A percentile compares a stretch with the other conserved stretches of the same genome.
phyloP scores from a whole-genome alignment of 37 sponge, comb jelly and placozoan species.

The Cladorhizidae sp. region DNA sequence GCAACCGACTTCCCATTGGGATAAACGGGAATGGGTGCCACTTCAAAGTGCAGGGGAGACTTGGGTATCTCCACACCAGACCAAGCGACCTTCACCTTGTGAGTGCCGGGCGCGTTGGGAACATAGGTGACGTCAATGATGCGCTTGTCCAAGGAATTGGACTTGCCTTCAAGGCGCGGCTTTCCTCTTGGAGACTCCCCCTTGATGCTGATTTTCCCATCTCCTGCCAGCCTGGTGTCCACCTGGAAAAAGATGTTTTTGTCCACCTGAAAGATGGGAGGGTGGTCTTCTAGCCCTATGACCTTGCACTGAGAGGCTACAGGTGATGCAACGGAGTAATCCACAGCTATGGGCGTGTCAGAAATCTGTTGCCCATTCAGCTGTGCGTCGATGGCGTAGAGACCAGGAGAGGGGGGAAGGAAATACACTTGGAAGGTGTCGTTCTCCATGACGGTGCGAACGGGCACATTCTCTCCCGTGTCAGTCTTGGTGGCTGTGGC shows the following conservation, averaged over 20 bases:
- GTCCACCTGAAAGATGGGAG: constrained; percentile 22
- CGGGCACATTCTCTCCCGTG: background rate
- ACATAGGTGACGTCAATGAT: constrained; percentile 55
- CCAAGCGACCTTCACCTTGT: constrained; percentile 57
- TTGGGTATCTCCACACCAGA: constrained; percentile 51
- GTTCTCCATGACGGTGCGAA: background rate
- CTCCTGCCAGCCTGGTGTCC: constrained; percentile 73
- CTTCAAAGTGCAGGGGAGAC: constrained; percentile 59
- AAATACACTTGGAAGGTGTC: constrained; percentile 42
- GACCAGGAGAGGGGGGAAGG: constrained; percentile 33
- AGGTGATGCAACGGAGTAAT: constrained; percentile 20
- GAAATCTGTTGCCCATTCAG: constrained; percentile 43
- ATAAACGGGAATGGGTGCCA: constrained; percentile 14
- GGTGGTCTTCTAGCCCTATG: constrained; percentile 40
- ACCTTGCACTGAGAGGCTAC: constrained; percentile 53
- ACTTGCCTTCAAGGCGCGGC: constrained; percentile 17
- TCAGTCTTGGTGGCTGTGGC: constrained; percentile 4
- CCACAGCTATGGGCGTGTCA: constrained; percentile 48
- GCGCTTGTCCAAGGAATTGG: constrained; percentile 1
- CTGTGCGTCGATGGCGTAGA: constrained; percentile 33
- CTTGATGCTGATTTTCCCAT: constrained; percentile 36
- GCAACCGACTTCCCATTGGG: constrained; percentile 35
- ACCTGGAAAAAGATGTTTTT: constrained; percentile 40
- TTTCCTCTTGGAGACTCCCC: constrained; percentile 23
- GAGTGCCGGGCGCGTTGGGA: constrained; percentile 58